Evolutionary conservation across 2,797 vertebrate species (phyloP).

Genomic region (Hybognathus amarus): DNA sequence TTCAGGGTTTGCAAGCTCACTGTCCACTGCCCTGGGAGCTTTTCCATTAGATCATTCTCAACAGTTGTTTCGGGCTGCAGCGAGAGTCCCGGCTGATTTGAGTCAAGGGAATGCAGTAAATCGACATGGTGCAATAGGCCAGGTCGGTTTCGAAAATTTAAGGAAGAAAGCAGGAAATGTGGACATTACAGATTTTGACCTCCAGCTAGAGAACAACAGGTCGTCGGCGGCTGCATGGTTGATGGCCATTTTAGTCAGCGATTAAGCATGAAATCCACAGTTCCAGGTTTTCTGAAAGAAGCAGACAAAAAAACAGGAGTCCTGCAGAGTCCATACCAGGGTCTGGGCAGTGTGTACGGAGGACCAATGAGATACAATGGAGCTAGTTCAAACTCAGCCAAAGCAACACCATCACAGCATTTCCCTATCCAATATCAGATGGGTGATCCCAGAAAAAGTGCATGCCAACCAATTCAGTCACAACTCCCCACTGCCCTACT

Average conservation of each 20-base stretch:
- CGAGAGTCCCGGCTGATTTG: constrained; percentile 72
- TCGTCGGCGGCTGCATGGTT: constrained; percentile 66
- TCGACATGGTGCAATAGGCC: constrained; percentile 69
- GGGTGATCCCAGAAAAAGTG: constrained; percentile 74
- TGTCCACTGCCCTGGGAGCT: constrained; percentile 66
- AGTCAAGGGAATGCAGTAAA: constrained; percentile 70
- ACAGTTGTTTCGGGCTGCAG: constrained; percentile 70
- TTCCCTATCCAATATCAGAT: constrained; percentile 72
- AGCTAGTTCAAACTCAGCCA: constrained; percentile 53
- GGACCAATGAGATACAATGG: constrained; percentile 65
- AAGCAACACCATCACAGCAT: constrained; percentile 68
- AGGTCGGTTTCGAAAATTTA: constrained; percentile 70
- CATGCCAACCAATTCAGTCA: constrained; percentile 68
- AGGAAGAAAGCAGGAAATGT: constrained; percentile 73
- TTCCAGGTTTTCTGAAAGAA: constrained; percentile 70
- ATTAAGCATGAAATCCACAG: constrained; percentile 72
- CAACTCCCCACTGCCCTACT: constrained; percentile 67
- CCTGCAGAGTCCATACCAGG: constrained; percentile 75
- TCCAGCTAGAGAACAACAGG: constrained; percentile 79
- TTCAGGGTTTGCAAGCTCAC: constrained; percentile 70
- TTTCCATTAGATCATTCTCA: constrained; percentile 69
- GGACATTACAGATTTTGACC: constrained; percentile 66
- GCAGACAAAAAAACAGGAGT: constrained; percentile 72
- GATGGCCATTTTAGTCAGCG: constrained; percentile 73
- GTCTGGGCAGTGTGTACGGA: constrained; percentile 70